phyloP scores from a whole-genome alignment of 2,888 invertebrate species.

The Spicauda simplicius region DNA sequence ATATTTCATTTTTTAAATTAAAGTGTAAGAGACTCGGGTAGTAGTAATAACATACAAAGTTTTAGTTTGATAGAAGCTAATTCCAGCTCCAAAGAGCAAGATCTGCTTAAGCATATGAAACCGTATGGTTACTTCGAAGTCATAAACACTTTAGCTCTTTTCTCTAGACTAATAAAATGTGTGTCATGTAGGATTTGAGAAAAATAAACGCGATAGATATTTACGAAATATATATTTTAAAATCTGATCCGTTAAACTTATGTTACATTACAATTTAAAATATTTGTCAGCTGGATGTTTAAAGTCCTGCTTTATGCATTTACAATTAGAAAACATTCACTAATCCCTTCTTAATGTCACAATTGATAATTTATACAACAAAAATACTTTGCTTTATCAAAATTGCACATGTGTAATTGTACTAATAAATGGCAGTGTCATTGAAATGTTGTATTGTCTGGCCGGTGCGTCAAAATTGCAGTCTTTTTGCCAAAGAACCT shows the following conservation, averaged over 20 bases:
- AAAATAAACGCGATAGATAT: background rate
- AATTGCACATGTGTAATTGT: conserved; percentile 53
- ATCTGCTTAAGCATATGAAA: too few species aligned
- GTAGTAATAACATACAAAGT: too few species aligned
- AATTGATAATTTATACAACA: conserved; percentile 44
- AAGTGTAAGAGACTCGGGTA: too few species aligned
- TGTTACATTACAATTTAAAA: conserved; percentile 29
- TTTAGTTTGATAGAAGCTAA: too few species aligned
- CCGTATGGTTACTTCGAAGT: too few species aligned
- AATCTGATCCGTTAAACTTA: conserved; percentile 33
- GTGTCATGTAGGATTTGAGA: background rate
- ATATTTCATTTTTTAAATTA: too few species aligned
- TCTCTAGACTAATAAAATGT: too few species aligned
- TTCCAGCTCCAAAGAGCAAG: too few species aligned
- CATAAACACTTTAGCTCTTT: too few species aligned
- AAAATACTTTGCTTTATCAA: conserved; percentile 46
- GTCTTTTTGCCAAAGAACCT: conserved; percentile 87
- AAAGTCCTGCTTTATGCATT: conserved; percentile 42
- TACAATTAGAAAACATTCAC: conserved; percentile 20
- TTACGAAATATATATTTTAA: conserved; percentile 44
- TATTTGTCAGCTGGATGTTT: conserved; percentile 36
- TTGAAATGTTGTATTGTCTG: conserved; percentile 21
- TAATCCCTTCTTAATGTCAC: conserved; percentile 40
- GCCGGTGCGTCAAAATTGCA: conserved; percentile 83
- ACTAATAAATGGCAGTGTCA: conserved; percentile 49